Evolutionary conservation across 2,113 vertebrate species (phyloP).

Genomic region (Solea senegalensis): DNA sequence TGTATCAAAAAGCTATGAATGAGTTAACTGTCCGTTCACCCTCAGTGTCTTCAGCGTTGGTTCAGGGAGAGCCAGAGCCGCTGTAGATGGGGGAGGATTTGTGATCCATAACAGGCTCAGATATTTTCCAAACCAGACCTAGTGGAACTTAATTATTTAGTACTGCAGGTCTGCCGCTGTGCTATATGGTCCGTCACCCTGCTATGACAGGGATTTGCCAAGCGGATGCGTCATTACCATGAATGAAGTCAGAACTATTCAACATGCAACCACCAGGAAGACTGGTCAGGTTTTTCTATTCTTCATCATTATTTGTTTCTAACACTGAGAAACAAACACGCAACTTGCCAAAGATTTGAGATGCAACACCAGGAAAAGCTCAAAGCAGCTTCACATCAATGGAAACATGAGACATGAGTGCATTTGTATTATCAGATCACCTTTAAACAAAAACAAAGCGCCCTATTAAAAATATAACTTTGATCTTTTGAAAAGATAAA

Average conservation of each 20-base stretch:
- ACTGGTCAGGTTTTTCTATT: not conserved
- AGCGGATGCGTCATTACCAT: constrained; percentile 44
- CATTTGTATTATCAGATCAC: not conserved
- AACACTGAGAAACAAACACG: too few species aligned
- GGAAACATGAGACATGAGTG: not conserved
- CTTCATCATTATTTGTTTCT: not conserved
- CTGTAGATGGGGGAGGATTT: constrained; percentile 8
- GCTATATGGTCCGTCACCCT: constrained; percentile 49
- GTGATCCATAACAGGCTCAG: constrained; percentile 56
- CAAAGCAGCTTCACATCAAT: not conserved
- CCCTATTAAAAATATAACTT: too few species aligned
- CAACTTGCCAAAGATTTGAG: not conserved
- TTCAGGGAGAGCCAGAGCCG: not conserved
- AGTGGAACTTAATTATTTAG: constrained; percentile 69
- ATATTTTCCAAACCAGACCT: constrained; percentile 41
- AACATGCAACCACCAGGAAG: not conserved
- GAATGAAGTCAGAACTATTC: constrained; percentile 44
- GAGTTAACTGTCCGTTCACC: too few species aligned
- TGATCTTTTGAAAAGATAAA: too few species aligned
- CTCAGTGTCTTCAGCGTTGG: too few species aligned
- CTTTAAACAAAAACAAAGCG: not conserved
- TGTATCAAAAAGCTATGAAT: too few species aligned
- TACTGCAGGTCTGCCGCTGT: constrained; percentile 31
- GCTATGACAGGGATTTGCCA: constrained; percentile 42
- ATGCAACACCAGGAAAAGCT: not conserved